A percentile compares a stretch with the other conserved stretches of the same genome.
Evolutionary conservation across 2,797 vertebrate genomes (phyloP).

Genomic region (Harpagifer antarcticus): DNA sequence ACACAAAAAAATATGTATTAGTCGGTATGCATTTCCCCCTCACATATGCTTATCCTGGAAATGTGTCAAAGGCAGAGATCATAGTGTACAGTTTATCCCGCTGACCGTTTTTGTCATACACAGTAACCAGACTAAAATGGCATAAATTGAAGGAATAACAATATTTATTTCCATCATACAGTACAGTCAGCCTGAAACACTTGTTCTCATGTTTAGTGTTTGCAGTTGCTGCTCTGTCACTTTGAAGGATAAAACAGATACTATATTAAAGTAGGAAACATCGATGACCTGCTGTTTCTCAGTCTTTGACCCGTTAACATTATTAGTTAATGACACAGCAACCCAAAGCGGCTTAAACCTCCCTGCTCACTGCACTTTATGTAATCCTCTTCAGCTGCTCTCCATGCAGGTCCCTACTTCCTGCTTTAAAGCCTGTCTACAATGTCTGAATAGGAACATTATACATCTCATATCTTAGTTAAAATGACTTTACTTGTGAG

Average conservation of each 20-base stretch:
- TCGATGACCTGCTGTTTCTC: background rate
- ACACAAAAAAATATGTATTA: background rate
- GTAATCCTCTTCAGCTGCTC: conserved; percentile 47
- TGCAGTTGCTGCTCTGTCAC: background rate
- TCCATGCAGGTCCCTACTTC: background rate
- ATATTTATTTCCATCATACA: background rate
- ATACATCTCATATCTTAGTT: no score
- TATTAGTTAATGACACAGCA: conserved; percentile 57
- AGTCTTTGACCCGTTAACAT: conserved; percentile 29
- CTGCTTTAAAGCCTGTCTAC: background rate
- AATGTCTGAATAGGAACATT: background rate
- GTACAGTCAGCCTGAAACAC: background rate
- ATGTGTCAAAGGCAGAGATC: background rate
- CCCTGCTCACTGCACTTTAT: conserved; percentile 41
- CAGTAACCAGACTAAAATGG: background rate
- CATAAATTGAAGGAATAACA: background rate
- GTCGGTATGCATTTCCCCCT: background rate
- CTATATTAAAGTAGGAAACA: background rate
- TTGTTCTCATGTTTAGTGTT: no score
- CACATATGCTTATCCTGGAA: background rate
- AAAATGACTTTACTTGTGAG: background rate
- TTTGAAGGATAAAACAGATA: background rate
- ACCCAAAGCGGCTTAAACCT: conserved; percentile 63
- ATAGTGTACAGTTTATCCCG: background rate
- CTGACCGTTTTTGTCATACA: background rate